A percentile compares a stretch with the other conserved stretches of the same genome.
Conservation (phyloP, 2,113 vertebrate species). For the Podarcis raffonei region DNA sequence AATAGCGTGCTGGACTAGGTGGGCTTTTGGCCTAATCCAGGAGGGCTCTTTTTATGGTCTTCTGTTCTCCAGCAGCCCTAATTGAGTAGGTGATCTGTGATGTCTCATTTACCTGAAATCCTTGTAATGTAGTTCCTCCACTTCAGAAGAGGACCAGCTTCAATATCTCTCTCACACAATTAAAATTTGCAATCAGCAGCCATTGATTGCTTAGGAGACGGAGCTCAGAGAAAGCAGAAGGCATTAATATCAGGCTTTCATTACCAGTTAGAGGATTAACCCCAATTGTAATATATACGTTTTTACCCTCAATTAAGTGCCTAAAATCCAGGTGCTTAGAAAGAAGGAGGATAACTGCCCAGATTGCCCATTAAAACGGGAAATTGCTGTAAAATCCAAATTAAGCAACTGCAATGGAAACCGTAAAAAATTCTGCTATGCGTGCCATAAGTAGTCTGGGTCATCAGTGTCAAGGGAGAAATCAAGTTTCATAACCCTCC, state of each 20-base stretch:
- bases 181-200: conserved; percentile 36
- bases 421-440: conserved; percentile 58
- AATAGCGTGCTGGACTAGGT: too few species aligned
- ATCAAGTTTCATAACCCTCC: conserved; percentile 47
- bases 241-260: conserved; percentile 47
- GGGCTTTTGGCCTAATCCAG: too few species aligned
- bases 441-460: conserved; percentile 32
- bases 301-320: conserved; percentile 54
- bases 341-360: conserved; percentile 29
- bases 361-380: conserved; percentile 57
- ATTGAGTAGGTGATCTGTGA: conserved; percentile 57
- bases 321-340: conserved; percentile 52
- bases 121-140: conserved; percentile 53
- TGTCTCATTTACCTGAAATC: conserved; percentile 63
- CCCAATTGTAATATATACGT: conserved; percentile 38
- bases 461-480: conserved; percentile 59
- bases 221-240: conserved; percentile 43
- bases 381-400: conserved; percentile 62
- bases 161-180: conserved; percentile 57
- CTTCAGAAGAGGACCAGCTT: conserved; percentile 38
- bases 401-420: conserved; percentile 52
- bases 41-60: too few species aligned
- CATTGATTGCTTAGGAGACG: conserved; percentile 16
- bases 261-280: conserved; percentile 48
- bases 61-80: neutral